Evolutionary conservation across 2,797 vertebrate genomes (phyloP).

Genomic region (Lacerta bilineata): DNA sequence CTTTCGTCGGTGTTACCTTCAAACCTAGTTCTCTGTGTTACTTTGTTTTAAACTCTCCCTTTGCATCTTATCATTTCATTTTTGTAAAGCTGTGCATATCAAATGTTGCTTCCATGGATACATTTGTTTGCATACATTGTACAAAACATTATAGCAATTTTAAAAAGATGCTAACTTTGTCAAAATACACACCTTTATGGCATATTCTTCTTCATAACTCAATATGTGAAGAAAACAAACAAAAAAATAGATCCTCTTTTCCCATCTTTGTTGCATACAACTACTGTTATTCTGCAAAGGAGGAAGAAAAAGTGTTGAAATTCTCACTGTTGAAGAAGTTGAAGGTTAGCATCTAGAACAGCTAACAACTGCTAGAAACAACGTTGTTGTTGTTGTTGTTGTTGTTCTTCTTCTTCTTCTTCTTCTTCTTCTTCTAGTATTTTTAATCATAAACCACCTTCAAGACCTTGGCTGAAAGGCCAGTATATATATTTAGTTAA

Average conservation of each 20-base stretch:
- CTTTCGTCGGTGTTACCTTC: background rate
- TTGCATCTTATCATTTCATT: background rate
- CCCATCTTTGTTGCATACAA: background rate
- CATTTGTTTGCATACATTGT: background rate
- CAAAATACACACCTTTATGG: background rate
- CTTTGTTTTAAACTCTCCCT: background rate
- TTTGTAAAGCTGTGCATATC: background rate
- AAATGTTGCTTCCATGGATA: background rate
- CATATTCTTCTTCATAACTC: background rate
- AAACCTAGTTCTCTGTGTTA: background rate
- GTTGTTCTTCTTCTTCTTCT: background rate
- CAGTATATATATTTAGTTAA: background rate
- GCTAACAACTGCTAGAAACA: background rate
- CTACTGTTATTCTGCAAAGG: background rate
- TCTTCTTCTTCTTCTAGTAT: background rate
- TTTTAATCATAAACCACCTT: background rate
- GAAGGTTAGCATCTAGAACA: too few relatives aligned
- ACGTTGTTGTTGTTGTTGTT: background rate
- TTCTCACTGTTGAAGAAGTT: background rate
- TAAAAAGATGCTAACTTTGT: background rate
- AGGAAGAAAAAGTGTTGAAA: slow-evolving; percentile 4
- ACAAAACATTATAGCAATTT: background rate
- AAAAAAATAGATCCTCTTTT: background rate
- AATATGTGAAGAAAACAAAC: background rate
- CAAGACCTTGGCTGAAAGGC: background rate